Conservation (phyloP, 1,140 invertebrate species). For the Neodiprion pinetum region DNA sequence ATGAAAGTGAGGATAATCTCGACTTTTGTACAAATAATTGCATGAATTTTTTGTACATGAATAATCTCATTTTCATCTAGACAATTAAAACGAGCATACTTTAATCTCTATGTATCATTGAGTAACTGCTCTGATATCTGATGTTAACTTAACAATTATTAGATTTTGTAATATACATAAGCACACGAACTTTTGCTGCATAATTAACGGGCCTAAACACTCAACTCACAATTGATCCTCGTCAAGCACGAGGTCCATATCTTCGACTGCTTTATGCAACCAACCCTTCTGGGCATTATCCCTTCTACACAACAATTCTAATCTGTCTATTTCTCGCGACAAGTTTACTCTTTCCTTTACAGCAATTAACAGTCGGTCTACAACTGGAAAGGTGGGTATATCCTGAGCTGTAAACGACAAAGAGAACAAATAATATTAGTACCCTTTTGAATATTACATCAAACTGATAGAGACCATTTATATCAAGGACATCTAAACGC, state of each 20-base stretch:
- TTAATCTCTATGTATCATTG: not conserved
- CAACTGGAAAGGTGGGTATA: constrained; percentile 82
- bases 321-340: constrained; percentile 79
- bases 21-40: no score
- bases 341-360: constrained; percentile 77
- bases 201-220: constrained; percentile 10
- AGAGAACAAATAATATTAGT: not conserved
- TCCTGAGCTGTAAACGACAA: constrained; percentile 72
- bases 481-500: not conserved
- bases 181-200: not conserved
- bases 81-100: no score
- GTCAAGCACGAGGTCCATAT: constrained; percentile 88
- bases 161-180: not conserved
- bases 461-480: not conserved
- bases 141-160: no score
- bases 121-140: not conserved
- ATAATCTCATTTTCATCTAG: no score
- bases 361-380: constrained; percentile 69
- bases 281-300: constrained; percentile 77
- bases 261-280: constrained; percentile 82
- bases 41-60: no score
- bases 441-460: constrained; percentile 11
- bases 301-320: constrained; percentile 74
- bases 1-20: no score
- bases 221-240: constrained; percentile 73